A percentile compares a stretch with the other conserved stretches of the same genome.
phyloP scores from a whole-genome alignment of 2,797 vertebrate species.

The Phrynocephalus vlangalii region DNA sequence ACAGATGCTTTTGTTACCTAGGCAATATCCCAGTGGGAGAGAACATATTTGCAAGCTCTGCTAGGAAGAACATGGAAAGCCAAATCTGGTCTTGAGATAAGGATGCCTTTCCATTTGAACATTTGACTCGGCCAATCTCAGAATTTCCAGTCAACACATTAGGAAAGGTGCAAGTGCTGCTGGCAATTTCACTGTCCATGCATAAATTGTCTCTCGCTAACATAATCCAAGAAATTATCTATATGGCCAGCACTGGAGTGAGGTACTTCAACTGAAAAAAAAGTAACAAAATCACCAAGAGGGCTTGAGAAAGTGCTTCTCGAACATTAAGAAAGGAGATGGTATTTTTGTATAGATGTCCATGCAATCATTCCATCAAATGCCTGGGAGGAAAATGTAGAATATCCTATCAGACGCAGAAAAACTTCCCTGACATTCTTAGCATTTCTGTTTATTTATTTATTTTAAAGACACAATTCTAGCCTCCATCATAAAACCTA shows the following conservation, averaged over 20 bases:
- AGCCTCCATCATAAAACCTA: background rate
- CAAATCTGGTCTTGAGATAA: background rate
- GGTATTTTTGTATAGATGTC: background rate
- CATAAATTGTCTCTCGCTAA: background rate
- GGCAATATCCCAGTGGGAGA: conserved; percentile 10
- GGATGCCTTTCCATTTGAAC: background rate
- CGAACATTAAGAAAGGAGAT: no score
- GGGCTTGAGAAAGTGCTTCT: background rate
- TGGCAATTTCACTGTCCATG: background rate
- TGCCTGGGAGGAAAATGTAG: background rate
- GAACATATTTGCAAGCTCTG: background rate
- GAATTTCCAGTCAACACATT: background rate
- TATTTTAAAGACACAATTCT: background rate
- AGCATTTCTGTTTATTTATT: background rate
- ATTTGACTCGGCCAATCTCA: background rate
- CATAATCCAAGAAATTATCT: background rate
- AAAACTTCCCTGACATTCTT: background rate
- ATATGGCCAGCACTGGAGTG: background rate
- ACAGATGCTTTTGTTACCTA: conserved; percentile 29
- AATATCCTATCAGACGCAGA: background rate
- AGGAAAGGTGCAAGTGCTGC: background rate
- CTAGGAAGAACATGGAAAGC: conserved; percentile 2
- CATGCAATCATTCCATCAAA: background rate
- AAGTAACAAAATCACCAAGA: background rate
- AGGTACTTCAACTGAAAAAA: background rate